phyloP scores from a whole-genome alignment of 2,113 vertebrate species.

The Nerophis ophidion region DNA sequence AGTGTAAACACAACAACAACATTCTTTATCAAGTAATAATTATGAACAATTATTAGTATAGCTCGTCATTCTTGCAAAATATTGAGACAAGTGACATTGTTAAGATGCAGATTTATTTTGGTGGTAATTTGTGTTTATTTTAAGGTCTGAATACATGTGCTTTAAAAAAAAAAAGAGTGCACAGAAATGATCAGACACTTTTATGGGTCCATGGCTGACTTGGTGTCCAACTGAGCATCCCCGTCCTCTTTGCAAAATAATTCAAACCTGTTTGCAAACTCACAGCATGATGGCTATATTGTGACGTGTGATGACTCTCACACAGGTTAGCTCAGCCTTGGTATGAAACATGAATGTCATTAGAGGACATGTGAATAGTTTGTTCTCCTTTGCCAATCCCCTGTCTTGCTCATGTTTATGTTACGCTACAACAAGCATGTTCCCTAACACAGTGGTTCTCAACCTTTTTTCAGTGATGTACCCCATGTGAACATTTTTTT shows the following conservation, averaged over 20 bases:
- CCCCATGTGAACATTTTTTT: too few species aligned
- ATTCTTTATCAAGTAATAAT: too few species aligned
- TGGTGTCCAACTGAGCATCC: conserved; percentile 63
- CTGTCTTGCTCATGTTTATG: conserved; percentile 30
- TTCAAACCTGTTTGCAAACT: conserved; percentile 47
- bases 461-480: too few species aligned
- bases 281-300: background rate
- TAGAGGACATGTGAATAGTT: conserved; percentile 21
- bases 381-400: conserved; percentile 29
- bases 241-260: conserved; percentile 32
- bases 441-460: conserved; percentile 16
- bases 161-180: too few species aligned
- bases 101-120: too few species aligned
- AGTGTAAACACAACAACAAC: too few species aligned
- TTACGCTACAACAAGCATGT: conserved; percentile 51
- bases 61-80: too few species aligned
- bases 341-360: background rate
- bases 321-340: conserved; percentile 6
- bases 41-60: too few species aligned
- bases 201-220: conserved; percentile 57
- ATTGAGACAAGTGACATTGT: too few species aligned
- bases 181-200: background rate
- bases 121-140: too few species aligned
- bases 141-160: too few species aligned
- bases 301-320: conserved; percentile 23